phyloP scores from a whole-genome alignment of 2,888 invertebrate genomes.

The Brenthis daphne region DNA sequence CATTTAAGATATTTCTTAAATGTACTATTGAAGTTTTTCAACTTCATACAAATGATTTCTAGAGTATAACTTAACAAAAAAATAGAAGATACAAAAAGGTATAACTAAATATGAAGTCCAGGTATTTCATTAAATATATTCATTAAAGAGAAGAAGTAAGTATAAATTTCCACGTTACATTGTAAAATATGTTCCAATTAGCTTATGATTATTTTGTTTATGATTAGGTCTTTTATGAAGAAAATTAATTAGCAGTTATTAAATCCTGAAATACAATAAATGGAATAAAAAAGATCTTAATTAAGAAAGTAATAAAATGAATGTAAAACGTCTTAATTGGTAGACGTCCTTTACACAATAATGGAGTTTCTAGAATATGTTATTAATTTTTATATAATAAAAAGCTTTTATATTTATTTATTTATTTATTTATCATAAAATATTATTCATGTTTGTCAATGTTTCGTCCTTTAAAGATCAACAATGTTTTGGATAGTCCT shows the following conservation, averaged over 20 bases:
- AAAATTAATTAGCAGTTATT: slow-evolving; percentile 6
- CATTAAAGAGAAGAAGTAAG: too few relatives aligned
- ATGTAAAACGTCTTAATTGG: slow-evolving; percentile 3
- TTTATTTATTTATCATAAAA: slow-evolving; percentile 6
- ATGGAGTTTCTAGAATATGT: neutral
- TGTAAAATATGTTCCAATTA: slow-evolving; percentile 2
- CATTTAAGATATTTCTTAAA: slow-evolving; percentile 8
- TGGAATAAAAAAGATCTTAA: slow-evolving; percentile 6
- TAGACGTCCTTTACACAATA: slow-evolving; percentile 3
- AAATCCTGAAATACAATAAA: slow-evolving; percentile 15
- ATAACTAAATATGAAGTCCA: too few relatives aligned
- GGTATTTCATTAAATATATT: too few relatives aligned
- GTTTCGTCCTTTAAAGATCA: too few relatives aligned
- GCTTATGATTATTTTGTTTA: slow-evolving; percentile 2
- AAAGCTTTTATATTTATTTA: slow-evolving; percentile 1
- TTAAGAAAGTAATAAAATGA: slow-evolving; percentile 9
- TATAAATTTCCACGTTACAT: neutral
- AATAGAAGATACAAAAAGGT: too few relatives aligned
- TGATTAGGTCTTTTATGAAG: neutral
- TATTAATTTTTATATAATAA: neutral
- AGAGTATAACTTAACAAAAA: too few relatives aligned
- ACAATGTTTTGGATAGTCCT: too few relatives aligned
- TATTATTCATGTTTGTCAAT: neutral
- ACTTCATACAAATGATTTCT: too few relatives aligned
- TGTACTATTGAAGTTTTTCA: neutral